These are phyloP conservation scores for Brachyptera risi DNA, from an alignment of 2,888 invertebrate genomes.

Conservation along the genomic window DNA sequence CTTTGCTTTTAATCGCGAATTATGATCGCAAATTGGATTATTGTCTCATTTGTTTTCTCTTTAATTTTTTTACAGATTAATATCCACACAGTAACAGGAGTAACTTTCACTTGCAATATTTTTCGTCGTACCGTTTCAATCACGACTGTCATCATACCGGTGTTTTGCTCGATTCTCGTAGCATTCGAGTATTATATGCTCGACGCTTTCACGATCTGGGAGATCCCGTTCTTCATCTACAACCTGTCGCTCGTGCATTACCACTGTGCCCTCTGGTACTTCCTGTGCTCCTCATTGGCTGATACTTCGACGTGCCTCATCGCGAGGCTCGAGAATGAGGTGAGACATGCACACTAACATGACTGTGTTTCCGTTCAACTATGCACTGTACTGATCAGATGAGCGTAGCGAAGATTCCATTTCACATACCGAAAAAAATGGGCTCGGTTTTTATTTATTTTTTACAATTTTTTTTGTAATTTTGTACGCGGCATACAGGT, in stretches of 20 bases:
- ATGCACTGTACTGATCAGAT: too few relatives aligned
- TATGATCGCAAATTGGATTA: too few relatives aligned
- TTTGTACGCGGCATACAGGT: too few relatives aligned
- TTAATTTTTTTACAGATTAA: neutral
- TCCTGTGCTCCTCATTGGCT: neutral
- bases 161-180: neutral
- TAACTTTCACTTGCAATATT: neutral
- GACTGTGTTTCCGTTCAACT: too few relatives aligned
- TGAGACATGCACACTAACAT: too few relatives aligned
- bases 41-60: neutral
- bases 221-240: neutral
- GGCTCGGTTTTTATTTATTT: too few relatives aligned
- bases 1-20: too few relatives aligned
- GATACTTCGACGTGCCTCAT: neutral
- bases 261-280: neutral
- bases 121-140: neutral
- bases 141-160: neutral
- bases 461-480: too few relatives aligned
- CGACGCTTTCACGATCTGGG: neutral
- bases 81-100: neutral
- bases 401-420: too few relatives aligned
- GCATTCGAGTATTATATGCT: neutral
- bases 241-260: neutral
- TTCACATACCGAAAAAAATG: too few relatives aligned
- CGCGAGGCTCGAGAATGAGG: neutral